A percentile compares a stretch with the other conserved stretches of the same genome.
These are phyloP conservation scores for Hermatobates lingyangjiaoensis DNA, from an alignment of 1,140 invertebrate genomes.

Conservation along the genomic window DNA sequence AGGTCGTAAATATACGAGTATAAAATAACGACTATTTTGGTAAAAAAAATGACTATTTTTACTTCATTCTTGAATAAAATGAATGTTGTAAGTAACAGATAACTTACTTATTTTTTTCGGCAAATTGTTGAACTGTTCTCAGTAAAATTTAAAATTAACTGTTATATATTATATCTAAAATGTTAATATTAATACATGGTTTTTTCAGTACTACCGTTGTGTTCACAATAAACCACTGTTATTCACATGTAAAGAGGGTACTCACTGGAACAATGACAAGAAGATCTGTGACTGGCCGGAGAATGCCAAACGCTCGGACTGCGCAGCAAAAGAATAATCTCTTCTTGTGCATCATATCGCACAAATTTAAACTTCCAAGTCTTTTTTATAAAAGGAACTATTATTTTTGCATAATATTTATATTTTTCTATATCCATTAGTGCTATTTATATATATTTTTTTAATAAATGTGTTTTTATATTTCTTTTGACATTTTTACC, in stretches of 20 bases:
- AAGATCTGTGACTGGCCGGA: slow-evolving; percentile 62
- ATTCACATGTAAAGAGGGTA: slow-evolving; percentile 47
- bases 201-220: slow-evolving; percentile 57
- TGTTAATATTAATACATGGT: slow-evolving; percentile 7
- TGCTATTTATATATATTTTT: no score
- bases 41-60: neutral
- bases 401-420: no score
- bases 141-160: neutral
- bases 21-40: no score
- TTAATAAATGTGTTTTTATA: no score
- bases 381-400: no score
- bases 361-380: no score
- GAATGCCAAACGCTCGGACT: slow-evolving; percentile 19
- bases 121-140: neutral
- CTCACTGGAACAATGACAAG: slow-evolving; percentile 46
- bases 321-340: no score
- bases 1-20: no score
- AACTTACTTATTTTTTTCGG: neutral
- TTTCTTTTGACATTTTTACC: no score
- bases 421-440: no score
- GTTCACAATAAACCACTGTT: slow-evolving; percentile 50
- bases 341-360: no score
- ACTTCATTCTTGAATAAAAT: neutral
- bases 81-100: neutral
- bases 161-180: neutral